phyloP scores from a whole-genome alignment of 2,888 invertebrate genomes.

The Pseudeuparius sepicola region DNA sequence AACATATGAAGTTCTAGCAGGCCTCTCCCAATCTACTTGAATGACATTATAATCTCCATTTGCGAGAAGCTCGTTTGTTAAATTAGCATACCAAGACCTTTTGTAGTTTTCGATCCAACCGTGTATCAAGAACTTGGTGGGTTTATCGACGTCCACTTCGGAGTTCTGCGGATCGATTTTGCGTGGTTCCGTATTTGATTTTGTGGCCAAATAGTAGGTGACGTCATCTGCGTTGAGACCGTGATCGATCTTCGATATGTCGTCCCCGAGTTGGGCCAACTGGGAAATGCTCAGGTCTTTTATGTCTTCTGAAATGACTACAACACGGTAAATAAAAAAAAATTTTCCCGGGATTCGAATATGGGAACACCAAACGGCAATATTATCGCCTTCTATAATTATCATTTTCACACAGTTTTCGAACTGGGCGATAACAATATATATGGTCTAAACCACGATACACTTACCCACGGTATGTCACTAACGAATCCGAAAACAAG shows the following conservation, averaged over 20 bases:
- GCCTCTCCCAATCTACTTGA: conserved; percentile 41
- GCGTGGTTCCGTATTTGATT: conserved; percentile 7
- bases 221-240: conserved; percentile 13
- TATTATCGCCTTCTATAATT: too few relatives aligned
- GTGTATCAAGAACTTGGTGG: conserved; percentile 40
- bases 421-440: too few relatives aligned
- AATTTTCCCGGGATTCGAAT: too few relatives aligned
- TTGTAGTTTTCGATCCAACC: conserved; percentile 40
- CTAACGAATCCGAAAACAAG: too few relatives aligned
- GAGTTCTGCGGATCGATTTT: too few relatives aligned
- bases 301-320: conserved; percentile 16
- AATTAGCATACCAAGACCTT: conserved; percentile 30
- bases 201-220: conserved; percentile 13
- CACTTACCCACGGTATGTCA: too few relatives aligned
- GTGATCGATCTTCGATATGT: conserved; percentile 11
- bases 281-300: conserved; percentile 18
- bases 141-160: too few relatives aligned
- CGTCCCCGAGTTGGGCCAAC: conserved; percentile 15
- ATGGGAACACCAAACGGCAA: background rate
- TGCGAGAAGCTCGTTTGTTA: conserved; percentile 37
- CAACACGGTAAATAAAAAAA: too few relatives aligned
- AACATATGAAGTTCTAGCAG: conserved; percentile 30
- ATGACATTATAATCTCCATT: conserved; percentile 41
- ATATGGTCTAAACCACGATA: too few relatives aligned
- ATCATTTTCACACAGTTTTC: too few relatives aligned